phyloP scores from a whole-genome alignment of 2,113 vertebrate genomes.

The Tragelaphus scriptus region DNA sequence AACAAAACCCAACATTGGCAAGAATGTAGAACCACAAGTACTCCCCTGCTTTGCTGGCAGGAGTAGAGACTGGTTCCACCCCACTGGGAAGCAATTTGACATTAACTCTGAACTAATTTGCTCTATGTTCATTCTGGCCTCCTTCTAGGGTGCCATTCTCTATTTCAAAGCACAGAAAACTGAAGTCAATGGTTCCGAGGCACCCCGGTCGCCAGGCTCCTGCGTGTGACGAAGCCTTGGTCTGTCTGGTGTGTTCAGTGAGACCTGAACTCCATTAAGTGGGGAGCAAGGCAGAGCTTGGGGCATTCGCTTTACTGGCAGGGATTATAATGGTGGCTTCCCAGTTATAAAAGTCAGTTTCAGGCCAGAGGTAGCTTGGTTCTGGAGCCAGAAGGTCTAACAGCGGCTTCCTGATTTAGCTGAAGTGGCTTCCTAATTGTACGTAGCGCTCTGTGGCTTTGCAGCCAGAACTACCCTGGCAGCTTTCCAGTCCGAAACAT shows the following conservation, averaged over 20 bases:
- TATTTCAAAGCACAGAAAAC: constrained; percentile 19
- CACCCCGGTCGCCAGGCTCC: background rate
- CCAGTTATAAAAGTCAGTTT: constrained; percentile 32
- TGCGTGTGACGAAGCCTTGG: background rate
- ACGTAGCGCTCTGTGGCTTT: background rate
- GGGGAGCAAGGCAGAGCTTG: background rate
- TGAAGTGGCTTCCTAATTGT: constrained; percentile 40
- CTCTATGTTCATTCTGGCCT: background rate
- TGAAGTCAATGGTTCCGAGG: background rate
- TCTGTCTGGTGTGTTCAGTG: background rate
- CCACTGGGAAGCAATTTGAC: background rate
- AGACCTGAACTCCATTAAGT: background rate
- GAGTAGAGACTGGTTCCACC: background rate
- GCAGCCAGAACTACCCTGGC: background rate
- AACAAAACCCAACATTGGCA: background rate
- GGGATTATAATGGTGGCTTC: background rate
- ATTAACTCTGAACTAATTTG: background rate
- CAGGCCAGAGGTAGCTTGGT: background rate
- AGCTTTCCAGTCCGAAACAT: constrained; percentile 5
- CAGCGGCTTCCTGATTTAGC: constrained; percentile 43
- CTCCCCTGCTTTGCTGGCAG: background rate
- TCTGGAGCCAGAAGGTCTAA: constrained; percentile 45
- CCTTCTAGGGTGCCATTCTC: background rate
- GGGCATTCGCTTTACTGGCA: background rate
- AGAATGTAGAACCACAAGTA: background rate